phyloP scores from a whole-genome alignment of 2,888 invertebrate species.

The Pterobdella sp. region DNA sequence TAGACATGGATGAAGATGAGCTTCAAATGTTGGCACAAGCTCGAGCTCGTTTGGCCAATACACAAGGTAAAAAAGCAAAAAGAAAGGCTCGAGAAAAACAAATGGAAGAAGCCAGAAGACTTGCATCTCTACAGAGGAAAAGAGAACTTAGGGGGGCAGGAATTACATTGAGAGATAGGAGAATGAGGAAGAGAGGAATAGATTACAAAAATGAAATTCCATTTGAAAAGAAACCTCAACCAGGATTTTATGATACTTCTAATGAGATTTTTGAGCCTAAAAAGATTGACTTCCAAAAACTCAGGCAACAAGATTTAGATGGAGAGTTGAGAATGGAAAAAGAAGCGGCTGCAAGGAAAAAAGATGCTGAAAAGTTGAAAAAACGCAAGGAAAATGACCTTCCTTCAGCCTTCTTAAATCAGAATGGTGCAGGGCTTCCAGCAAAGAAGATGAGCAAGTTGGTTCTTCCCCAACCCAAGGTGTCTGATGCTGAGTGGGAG shows the following conservation, averaged over 20 bases:
- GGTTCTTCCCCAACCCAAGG: constrained; percentile 90
- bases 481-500: constrained; percentile 69
- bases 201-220: constrained; percentile 96
- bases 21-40: constrained; percentile 99
- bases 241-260: constrained; percentile 86
- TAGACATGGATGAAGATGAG: constrained; percentile 99
- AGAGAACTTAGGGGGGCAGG: constrained; percentile 93
- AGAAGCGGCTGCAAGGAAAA: constrained; percentile 84
- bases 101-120: constrained; percentile 86
- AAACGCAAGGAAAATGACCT: constrained; percentile 85
- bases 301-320: constrained; percentile 84
- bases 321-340: constrained; percentile 81
- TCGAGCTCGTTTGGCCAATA: constrained; percentile 92
- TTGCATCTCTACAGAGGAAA: constrained; percentile 94
- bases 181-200: constrained; percentile 67
- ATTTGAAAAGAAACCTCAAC: constrained; percentile 84
- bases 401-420: constrained; percentile 73
- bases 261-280: constrained; percentile 75
- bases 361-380: constrained; percentile 89
- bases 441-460: constrained; percentile 86
- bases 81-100: constrained; percentile 87
- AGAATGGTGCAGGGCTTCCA: constrained; percentile 61
- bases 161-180: constrained; percentile 56
- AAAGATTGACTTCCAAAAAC: constrained; percentile 78
- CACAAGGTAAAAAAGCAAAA: constrained; percentile 68